phyloP scores from a whole-genome alignment of 2,113 vertebrate genomes.

The Pungitius pungitius region DNA sequence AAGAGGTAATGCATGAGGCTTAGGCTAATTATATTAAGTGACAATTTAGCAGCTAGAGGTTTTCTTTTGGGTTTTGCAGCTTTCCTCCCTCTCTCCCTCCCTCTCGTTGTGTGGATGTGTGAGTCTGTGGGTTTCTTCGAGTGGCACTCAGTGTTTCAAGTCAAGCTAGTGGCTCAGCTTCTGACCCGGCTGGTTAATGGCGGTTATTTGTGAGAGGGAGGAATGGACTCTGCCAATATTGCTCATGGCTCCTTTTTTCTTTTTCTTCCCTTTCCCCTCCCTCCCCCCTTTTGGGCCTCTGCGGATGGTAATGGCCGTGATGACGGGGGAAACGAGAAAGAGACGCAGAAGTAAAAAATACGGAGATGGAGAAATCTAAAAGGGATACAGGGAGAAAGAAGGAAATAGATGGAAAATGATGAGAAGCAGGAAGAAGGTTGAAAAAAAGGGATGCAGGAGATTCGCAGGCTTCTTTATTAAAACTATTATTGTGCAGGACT shows the following conservation, averaged over 20 bases:
- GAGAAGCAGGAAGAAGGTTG: slow-evolving; percentile 56
- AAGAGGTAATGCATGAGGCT: slow-evolving; percentile 65
- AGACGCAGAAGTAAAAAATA: slow-evolving; percentile 50
- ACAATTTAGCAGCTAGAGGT: slow-evolving; percentile 69
- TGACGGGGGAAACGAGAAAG: slow-evolving; percentile 46
- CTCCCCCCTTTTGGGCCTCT: not conserved
- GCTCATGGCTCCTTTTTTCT: slow-evolving; percentile 67
- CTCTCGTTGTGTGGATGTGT: slow-evolving; percentile 84
- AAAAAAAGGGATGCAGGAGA: slow-evolving; percentile 82
- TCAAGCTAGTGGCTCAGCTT: slow-evolving; percentile 93
- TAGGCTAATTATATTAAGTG: slow-evolving; percentile 74
- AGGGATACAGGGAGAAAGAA: not conserved
- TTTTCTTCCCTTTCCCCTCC: not conserved
- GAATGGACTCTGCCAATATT: slow-evolving; percentile 93
- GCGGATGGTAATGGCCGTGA: slow-evolving; percentile 59
- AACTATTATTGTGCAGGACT: slow-evolving; percentile 99
- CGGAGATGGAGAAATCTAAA: slow-evolving; percentile 35
- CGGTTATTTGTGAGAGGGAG: slow-evolving; percentile 97
- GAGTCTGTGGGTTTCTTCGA: slow-evolving; percentile 94
- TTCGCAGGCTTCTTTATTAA: slow-evolving; percentile 99
- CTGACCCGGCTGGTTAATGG: slow-evolving; percentile 95
- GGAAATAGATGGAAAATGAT: slow-evolving; percentile 43
- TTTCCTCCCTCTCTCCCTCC: slow-evolving; percentile 19
- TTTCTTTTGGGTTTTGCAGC: slow-evolving; percentile 49
- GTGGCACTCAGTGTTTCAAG: slow-evolving; percentile 94